phyloP scores from a whole-genome alignment of 2,888 invertebrate species.

The Argyra leucocephala region DNA sequence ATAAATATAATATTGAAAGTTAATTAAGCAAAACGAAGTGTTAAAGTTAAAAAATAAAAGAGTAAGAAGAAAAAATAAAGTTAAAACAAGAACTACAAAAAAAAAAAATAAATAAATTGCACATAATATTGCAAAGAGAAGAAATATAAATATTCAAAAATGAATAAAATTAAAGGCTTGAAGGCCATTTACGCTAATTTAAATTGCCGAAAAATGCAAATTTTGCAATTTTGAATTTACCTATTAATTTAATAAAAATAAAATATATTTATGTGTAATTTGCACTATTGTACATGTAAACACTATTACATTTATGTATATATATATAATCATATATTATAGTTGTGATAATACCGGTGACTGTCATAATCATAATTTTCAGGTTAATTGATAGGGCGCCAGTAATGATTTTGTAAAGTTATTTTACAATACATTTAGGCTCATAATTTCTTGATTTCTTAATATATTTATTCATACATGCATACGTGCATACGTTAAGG shows the following conservation, averaged over 20 bases:
- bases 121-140: too few relatives aligned
- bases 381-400: slow-evolving; percentile 3
- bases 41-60: too few relatives aligned
- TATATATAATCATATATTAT: neutral
- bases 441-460: too few relatives aligned
- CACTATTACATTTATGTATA: neutral
- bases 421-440: neutral
- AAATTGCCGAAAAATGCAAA: neutral
- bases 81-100: too few relatives aligned
- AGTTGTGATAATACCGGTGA: neutral
- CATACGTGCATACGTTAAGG: neutral
- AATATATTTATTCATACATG: neutral
- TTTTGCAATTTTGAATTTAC: neutral
- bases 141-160: too few relatives aligned
- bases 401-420: neutral
- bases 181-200: neutral
- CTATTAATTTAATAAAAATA: neutral
- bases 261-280: too few relatives aligned
- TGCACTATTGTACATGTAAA: too few relatives aligned
- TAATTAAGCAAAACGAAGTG: too few relatives aligned
- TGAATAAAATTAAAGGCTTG: too few relatives aligned
- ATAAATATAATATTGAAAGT: too few relatives aligned
- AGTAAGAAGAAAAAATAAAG: too few relatives aligned
- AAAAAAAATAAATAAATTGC: too few relatives aligned
- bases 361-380: slow-evolving; percentile 2